phyloP scores from a whole-genome alignment of 2,888 invertebrate genomes.

The Nemotelus pantherinus region DNA sequence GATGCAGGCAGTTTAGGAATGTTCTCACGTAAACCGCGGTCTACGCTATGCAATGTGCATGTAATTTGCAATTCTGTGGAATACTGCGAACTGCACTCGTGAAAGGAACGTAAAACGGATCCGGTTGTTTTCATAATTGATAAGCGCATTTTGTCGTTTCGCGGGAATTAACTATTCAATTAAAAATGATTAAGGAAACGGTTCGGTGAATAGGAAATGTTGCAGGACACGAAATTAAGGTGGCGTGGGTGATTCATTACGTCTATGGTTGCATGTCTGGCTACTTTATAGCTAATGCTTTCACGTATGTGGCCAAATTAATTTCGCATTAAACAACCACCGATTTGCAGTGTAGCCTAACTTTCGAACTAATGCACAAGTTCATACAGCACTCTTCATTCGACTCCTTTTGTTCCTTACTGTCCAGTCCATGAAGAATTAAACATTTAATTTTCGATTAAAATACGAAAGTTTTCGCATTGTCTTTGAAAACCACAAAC shows the following conservation, averaged over 20 bases:
- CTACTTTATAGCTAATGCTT: no score
- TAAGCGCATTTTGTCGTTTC: slow-evolving; percentile 27
- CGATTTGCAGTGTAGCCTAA: no score
- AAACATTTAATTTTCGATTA: slow-evolving; percentile 19
- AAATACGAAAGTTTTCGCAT: slow-evolving; percentile 4
- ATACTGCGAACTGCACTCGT: slow-evolving; percentile 26
- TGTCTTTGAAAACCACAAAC: no score
- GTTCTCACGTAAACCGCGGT: slow-evolving; percentile 23
- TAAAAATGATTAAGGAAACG: slow-evolving; percentile 37
- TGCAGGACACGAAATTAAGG: slow-evolving; percentile 20
- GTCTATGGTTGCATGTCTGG: no score
- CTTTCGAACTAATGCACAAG: no score
- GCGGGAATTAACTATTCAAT: slow-evolving; percentile 34
- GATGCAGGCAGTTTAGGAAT: slow-evolving; percentile 1
- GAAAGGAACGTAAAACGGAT: slow-evolving; percentile 13
- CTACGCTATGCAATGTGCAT: slow-evolving; percentile 27
- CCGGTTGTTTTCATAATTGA: slow-evolving; percentile 30
- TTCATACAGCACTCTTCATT: no score
- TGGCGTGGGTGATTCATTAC: no score
- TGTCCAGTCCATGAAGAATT: not conserved
- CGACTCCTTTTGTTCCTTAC: no score
- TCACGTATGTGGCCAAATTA: no score
- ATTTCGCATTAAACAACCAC: no score
- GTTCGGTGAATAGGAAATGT: slow-evolving; percentile 2
- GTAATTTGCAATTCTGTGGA: slow-evolving; percentile 29